These are phyloP conservation scores for Vireo griseus DNA, from an alignment of 2,797 vertebrate genomes.

Conservation along the genomic window DNA sequence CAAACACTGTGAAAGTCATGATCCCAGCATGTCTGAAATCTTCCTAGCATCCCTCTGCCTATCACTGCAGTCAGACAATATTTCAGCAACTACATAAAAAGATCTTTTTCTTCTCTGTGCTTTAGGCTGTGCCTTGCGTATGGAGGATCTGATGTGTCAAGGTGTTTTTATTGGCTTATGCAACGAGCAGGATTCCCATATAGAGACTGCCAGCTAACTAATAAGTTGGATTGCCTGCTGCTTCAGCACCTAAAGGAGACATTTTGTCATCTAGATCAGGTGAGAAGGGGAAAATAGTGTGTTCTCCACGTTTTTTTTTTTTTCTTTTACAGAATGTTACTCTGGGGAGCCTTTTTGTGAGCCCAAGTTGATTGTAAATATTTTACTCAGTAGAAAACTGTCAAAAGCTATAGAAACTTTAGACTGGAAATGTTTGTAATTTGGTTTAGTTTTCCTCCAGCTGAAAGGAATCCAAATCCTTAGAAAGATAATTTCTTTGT, in stretches of 20 bases:
- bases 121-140: constrained; percentile 90
- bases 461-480: neutral
- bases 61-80: neutral
- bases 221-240: constrained; percentile 87
- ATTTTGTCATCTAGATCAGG: constrained; percentile 95
- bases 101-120: neutral
- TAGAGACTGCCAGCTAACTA: constrained; percentile 90
- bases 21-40: neutral
- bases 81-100: neutral
- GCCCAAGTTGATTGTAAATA: neutral
- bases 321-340: neutral
- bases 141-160: constrained; percentile 91
- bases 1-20: neutral
- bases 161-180: constrained; percentile 96
- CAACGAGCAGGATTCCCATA: constrained; percentile 95
- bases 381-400: neutral
- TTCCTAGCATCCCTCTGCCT: neutral
- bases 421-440: neutral
- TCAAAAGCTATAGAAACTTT: neutral
- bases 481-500: neutral
- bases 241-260: constrained; percentile 95
- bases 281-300: constrained; percentile 2
- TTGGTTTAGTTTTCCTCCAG: neutral
- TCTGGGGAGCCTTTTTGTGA: neutral
- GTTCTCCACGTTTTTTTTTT: neutral